phyloP scores from a whole-genome alignment of 1,140 invertebrate genomes.

The Pseudachorutes palmiensis region DNA sequence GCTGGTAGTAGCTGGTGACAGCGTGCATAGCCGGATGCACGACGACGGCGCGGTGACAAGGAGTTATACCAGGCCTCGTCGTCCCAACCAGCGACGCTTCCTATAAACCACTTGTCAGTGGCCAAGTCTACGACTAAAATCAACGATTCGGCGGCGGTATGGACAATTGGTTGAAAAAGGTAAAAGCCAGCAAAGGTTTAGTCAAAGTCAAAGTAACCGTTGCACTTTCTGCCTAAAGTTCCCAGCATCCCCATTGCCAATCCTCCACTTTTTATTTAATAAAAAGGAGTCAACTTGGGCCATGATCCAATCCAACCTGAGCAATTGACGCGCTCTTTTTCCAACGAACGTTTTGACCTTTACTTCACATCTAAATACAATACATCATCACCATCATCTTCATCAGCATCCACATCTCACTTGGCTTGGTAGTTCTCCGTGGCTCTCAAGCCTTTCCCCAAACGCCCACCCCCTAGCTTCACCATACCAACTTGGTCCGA shows the following conservation, averaged over 20 bases:
- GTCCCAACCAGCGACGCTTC: not conserved
- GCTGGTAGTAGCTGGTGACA: not conserved
- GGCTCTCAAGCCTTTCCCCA: not conserved
- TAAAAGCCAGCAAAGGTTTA: not conserved
- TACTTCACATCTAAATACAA: constrained; percentile 2
- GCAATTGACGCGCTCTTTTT: constrained; percentile 7
- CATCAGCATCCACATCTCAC: constrained; percentile 12
- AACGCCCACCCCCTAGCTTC: not conserved
- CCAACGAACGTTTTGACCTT: constrained; percentile 10
- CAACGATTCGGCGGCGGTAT: not conserved
- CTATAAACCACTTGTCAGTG: not conserved
- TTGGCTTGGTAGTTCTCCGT: too few relatives aligned
- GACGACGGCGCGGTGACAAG: too few relatives aligned
- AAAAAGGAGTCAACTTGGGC: constrained; percentile 8
- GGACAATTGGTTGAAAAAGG: not conserved
- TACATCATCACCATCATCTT: constrained; percentile 8
- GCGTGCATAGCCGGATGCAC: not conserved
- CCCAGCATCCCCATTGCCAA: not conserved
- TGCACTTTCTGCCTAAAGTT: not conserved
- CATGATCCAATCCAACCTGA: constrained; percentile 12
- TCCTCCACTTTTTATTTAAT: not conserved
- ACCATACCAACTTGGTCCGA: too few relatives aligned
- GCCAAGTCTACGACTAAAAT: not conserved
- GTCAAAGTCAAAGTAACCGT: constrained; percentile 11
- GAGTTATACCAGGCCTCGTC: too few relatives aligned